A percentile compares a stretch with the other conserved stretches of the same genome.
These are phyloP conservation scores for Bombus picipes DNA, from an alignment of 1,140 invertebrate species.

Conservation along the genomic window DNA sequence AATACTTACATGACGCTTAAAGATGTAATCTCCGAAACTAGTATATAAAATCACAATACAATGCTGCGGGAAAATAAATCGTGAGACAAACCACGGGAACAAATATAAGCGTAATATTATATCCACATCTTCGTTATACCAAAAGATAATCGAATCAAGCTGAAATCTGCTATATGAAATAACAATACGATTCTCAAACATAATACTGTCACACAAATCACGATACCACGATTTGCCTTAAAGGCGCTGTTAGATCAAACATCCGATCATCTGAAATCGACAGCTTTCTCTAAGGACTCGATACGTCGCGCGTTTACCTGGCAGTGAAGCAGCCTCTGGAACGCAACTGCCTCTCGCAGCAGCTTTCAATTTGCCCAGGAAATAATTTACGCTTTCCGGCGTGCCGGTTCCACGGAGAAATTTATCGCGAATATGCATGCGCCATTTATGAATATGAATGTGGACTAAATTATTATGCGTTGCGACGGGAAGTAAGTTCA, in stretches of 20 bases:
- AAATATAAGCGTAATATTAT: no score
- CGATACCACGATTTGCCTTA: neutral
- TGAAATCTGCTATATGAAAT: neutral
- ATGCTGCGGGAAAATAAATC: neutral
- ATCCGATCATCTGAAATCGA: constrained; percentile 29
- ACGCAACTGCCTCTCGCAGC: constrained; percentile 29
- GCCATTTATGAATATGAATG: constrained; percentile 69
- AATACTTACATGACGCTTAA: neutral
- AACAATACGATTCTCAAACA: no score
- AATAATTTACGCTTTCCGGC: constrained; percentile 66
- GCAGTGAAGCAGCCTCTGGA: neutral
- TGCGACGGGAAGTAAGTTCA: constrained; percentile 49
- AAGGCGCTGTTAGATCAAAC: neutral
- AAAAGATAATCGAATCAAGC: neutral
- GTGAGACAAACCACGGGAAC: no score
- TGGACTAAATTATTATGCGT: constrained; percentile 60
- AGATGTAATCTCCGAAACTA: neutral
- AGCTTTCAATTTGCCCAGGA: constrained; percentile 62
- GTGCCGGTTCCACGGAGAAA: constrained; percentile 42
- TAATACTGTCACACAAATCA: no score
- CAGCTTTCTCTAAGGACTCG: neutral
- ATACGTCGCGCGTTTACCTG: constrained; percentile 12
- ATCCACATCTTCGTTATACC: no score
- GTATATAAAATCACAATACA: neutral
- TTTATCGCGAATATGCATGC: constrained; percentile 69